phyloP scores from a whole-genome alignment of 2,113 vertebrate species.

The Pterocles orientalis region DNA sequence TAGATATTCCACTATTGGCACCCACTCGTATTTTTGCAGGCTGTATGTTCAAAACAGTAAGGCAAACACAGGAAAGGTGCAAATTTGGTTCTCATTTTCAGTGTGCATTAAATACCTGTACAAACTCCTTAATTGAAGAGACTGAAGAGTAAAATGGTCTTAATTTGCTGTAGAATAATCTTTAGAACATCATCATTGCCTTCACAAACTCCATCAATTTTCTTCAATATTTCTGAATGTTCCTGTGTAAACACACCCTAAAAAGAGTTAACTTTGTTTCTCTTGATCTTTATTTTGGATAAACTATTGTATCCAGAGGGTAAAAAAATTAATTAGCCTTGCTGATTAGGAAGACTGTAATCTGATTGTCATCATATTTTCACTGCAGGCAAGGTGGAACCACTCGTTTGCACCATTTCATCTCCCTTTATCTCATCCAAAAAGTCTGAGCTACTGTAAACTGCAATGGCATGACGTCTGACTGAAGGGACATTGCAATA shows the following conservation, averaged over 20 bases:
- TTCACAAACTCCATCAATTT: neutral
- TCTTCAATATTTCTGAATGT: neutral
- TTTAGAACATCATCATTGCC: neutral
- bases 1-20: neutral
- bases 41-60: neutral
- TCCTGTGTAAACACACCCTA: neutral
- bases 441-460: neutral
- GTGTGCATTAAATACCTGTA: rapidly evolving
- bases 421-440: neutral
- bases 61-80: neutral
- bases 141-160: neutral
- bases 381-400: neutral
- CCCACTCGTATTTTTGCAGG: neutral
- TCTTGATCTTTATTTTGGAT: neutral
- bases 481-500: neutral
- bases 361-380: neutral
- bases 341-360: neutral
- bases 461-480: neutral
- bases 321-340: neutral
- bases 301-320: neutral
- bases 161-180: neutral
- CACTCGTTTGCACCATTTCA: neutral
- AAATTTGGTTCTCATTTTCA: neutral
- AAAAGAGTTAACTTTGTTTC: neutral
- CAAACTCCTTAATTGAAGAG: neutral